Percentiles rank a stretch among this genome's conserved stretches.
These are phyloP conservation scores for Gerris buenoi DNA, from an alignment of 1,140 invertebrate species.

Conservation along the genomic window DNA sequence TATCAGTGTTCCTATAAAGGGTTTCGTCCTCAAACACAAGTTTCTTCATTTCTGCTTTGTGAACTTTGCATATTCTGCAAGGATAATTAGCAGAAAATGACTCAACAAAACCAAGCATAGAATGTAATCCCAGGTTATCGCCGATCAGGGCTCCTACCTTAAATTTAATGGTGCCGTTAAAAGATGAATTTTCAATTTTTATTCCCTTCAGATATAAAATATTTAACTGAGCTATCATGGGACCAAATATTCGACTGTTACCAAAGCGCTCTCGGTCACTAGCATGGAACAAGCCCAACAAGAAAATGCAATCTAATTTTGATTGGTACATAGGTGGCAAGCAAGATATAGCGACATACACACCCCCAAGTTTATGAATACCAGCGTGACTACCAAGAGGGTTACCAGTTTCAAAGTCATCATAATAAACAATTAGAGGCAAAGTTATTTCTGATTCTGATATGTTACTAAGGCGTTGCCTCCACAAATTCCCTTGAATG, in stretches of 20 bases:
- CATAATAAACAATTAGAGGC: not conserved
- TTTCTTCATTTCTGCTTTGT: not conserved
- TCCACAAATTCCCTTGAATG: not conserved
- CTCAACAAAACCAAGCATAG: not conserved
- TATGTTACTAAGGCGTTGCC: not conserved
- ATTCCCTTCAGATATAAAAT: not conserved
- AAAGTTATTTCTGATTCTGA: not conserved
- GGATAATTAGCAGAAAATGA: not conserved
- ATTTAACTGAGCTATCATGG: not conserved
- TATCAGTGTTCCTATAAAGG: not conserved
- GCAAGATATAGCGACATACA: not conserved
- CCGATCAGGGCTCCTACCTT: not conserved
- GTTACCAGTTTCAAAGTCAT: not conserved
- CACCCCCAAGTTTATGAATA: not conserved
- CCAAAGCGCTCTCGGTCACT: not conserved
- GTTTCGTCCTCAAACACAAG: not conserved
- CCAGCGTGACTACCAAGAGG: not conserved
- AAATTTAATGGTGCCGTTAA: not conserved
- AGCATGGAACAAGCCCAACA: not conserved
- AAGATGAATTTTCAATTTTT: not conserved
- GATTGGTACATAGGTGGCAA: not conserved
- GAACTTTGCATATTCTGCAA: not conserved
- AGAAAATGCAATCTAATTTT: not conserved
- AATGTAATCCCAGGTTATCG: not conserved
- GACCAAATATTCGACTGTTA: not conserved